Evolutionary conservation across 2,888 invertebrate species (phyloP).

Genomic region (Torymus texanus): DNA sequence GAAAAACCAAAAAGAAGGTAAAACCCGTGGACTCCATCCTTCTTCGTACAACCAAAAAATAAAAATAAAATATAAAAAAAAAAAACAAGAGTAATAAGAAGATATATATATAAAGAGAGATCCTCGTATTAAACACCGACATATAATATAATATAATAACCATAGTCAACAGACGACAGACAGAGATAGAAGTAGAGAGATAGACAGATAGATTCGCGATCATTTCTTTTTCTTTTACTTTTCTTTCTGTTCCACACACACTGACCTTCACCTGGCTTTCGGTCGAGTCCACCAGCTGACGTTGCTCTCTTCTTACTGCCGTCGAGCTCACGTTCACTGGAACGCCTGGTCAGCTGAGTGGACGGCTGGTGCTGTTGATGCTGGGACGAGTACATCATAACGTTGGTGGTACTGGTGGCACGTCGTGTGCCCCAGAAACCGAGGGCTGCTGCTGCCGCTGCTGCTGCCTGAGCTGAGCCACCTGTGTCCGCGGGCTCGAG

Average conservation of each 20-base stretch:
- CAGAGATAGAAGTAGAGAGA: not conserved
- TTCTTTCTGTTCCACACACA: not conserved
- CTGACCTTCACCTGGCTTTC: conserved; percentile 78
- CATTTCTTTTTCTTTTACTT: too few relatives aligned
- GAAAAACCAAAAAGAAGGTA: too few relatives aligned
- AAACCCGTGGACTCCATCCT: too few relatives aligned
- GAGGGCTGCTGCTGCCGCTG: too few relatives aligned
- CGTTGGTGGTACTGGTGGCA: conserved; percentile 93
- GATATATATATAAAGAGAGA: too few relatives aligned
- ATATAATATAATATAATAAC: too few relatives aligned
- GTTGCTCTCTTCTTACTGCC: conserved; percentile 86
- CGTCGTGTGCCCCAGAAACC: conserved; percentile 92
- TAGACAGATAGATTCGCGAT: too few relatives aligned
- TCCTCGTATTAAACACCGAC: too few relatives aligned
- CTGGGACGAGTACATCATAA: conserved; percentile 79
- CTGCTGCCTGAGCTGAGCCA: conserved; percentile 68
- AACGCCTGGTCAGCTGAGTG: conserved; percentile 82
- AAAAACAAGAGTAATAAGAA: too few relatives aligned
- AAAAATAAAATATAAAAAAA: too few relatives aligned
- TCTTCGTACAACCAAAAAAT: too few relatives aligned
- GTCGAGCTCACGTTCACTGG: conserved; percentile 89
- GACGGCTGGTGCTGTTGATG: too few relatives aligned
- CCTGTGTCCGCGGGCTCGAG: conserved; percentile 88
- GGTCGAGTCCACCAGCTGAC: conserved; percentile 84
- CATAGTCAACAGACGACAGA: not conserved